Base-by-base conservation (phyloP, 1,140 invertebrate species). In the Drosophila paulistorum region DNA sequence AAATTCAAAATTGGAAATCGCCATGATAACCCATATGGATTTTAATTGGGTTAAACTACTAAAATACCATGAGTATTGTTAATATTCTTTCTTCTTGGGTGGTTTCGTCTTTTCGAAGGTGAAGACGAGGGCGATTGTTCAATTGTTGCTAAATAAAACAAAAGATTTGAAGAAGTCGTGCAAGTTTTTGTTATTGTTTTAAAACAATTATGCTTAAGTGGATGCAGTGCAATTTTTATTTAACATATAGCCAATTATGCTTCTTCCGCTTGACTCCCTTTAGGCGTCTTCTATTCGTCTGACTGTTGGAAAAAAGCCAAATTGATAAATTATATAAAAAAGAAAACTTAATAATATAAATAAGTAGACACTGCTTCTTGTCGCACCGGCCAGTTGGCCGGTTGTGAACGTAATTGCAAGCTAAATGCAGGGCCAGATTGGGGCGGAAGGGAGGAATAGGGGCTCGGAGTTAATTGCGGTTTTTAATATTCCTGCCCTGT, bases 261-360 rank as follows among this genome's bases (percentile, higher is more conserved):
- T 64, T 68, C 41, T 58, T 68, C 55, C 42, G 65, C 58, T 59
- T 65, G 13, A 41, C 66, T 55, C 30, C 13, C 45, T 23, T 51
- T 20, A 3, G 26, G 26, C 5, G 0, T 26, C 26, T 11, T 48
- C 57, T 11, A 3, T 37, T 69, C 63, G 63, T 41, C 41, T 63
- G 48, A 6, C 14, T 26, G n/a, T 33, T 35, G 58, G 10, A 37
- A 64, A 77, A 86, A 70, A 70, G 69, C 57, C 42, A 72, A 87
- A 71, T 69, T 86, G 57, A 77, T 79, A 77, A 79, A 79, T 83
- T 77, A 68, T 73, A 61, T 66, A 59, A 71, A 55, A 66, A 71
- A 69, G 78, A 79, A 87, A 87, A 51, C 76, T 83, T 86, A 79
- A 86, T 87, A 79, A 87, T 87, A 86, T 86, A 83, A 83, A 87